Evolutionary conservation across 2,797 vertebrate genomes (phyloP), one percentile per base, ranked within the genome.

Genomic region (Myotis vivesi): DNA sequence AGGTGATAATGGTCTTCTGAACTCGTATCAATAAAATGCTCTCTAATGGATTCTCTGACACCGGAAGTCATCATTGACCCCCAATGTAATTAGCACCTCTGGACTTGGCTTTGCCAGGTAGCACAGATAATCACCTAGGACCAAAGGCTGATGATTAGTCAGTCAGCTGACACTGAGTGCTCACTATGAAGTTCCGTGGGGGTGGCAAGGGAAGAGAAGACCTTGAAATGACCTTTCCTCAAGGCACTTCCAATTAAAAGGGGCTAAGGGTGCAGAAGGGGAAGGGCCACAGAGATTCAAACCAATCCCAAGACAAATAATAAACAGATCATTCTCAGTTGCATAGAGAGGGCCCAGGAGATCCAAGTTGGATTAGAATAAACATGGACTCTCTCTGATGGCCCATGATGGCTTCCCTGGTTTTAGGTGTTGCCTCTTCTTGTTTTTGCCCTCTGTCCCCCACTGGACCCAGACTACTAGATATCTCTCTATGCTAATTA

Each of bases 31-130:
- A 89, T 84, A 95, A 89, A 87, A 92, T 0, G 30, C 71, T 95
- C 96, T 93, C 22, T 86, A 92, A 84, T 5, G 12, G 89, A 44
- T 86, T 96, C 97, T 75, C 46, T 55, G 89, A 93, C 91, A 96
- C 81, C 25, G 44, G 71, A 92, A 96, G 83, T 94, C 69, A 57
- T 76, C 81, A 75, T 51, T 10, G 90, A 94, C 0, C 0, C 0
- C 72, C 30, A 33, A 30, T 36, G 69, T 93, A 94, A 95, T 95
- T 93, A 92, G 30, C 30, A 80, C 66, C n/a, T 38, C 77, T 41
- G 57, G 94, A 90, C 82, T 68, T 0, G 4, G 87, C 87, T 81
- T 92, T 76, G n/a, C 88, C 89, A 96, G 91, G 69, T 64, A 84
- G 51, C 91, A 41, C 36, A 94, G 84, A 95, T 93, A 90, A 95